Conservation (phyloP, 1,140 invertebrate genomes). For the Drosophila orosa region DNA sequence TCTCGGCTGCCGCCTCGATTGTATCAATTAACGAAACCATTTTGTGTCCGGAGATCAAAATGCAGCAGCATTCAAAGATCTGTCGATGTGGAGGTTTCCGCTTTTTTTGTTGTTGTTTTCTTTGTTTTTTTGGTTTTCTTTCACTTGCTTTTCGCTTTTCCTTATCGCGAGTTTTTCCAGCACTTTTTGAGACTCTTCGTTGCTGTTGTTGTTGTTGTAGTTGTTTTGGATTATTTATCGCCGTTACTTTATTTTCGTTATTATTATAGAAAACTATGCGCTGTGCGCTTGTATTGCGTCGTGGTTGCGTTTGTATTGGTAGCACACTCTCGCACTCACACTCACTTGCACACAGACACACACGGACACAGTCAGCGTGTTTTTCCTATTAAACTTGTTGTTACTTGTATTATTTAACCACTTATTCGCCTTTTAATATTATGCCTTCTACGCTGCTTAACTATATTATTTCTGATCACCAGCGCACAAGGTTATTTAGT, state of each 20-base stretch:
- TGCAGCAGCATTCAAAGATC: conserved; percentile 71
- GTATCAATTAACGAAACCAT: conserved; percentile 80
- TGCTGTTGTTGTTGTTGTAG: conserved; percentile 30
- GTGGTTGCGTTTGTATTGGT: conserved; percentile 45
- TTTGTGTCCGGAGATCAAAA: conserved; percentile 64
- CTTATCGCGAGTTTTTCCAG: conserved; percentile 50
- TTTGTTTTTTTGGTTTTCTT: conserved; percentile 35
- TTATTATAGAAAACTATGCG: conserved; percentile 52
- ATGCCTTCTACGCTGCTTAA: conserved; percentile 2
- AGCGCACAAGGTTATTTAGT: conserved; percentile 68
- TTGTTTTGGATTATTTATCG: conserved; percentile 33
- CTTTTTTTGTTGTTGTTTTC: conserved; percentile 25
- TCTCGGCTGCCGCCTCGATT: conserved; percentile 70
- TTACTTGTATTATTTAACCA: conserved; percentile 47
- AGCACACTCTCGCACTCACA: conserved; percentile 48
- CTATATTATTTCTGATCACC: conserved; percentile 50
- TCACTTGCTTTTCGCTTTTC: conserved; percentile 14
- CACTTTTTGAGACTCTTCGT: conserved; percentile 64
- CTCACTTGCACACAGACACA: conserved; percentile 38
- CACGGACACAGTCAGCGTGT: conserved; percentile 24
- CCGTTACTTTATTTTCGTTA: conserved; percentile 35
- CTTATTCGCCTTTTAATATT: conserved; percentile 28
- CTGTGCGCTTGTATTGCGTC: conserved; percentile 29
- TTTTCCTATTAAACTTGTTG: conserved; percentile 33
- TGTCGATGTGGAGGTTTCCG: conserved; percentile 50